Conservation (phyloP, 2,797 vertebrate genomes). For the Sebastes nivosus region DNA sequence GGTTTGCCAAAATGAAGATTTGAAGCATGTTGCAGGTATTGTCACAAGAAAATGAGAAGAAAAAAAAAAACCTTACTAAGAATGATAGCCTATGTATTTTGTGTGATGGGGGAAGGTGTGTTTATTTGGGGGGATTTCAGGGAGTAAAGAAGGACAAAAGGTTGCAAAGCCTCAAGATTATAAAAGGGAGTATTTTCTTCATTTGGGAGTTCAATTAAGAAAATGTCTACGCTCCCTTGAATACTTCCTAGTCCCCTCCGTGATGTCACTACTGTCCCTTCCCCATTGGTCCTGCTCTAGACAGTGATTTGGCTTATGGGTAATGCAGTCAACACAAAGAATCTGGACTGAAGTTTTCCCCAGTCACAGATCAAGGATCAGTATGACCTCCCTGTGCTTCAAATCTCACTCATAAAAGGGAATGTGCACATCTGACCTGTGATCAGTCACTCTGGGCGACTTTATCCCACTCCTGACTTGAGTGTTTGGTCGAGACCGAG, state of each 20-base stretch:
- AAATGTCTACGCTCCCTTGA: conserved; percentile 45
- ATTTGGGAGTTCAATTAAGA: conserved; percentile 36
- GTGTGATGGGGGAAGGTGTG: conserved; percentile 67
- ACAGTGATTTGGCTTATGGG: conserved; percentile 55
- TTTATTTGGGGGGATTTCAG: conserved; percentile 50
- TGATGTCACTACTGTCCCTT: conserved; percentile 70
- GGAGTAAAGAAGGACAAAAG: conserved; percentile 49
- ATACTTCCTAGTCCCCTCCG: conserved; percentile 49
- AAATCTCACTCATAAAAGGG: conserved; percentile 57
- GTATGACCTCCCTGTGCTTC: conserved; percentile 58
- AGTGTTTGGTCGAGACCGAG: conserved; percentile 68
- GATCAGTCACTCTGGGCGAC: conserved; percentile 61
- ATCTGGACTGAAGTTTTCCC: conserved; percentile 52
- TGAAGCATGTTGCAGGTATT: conserved; percentile 82
- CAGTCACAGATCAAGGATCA: conserved; percentile 68
- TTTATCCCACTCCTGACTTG: conserved; percentile 54
- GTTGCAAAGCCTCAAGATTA: conserved; percentile 66
- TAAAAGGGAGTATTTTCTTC: conserved; percentile 37
- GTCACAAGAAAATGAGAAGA: conserved; percentile 75
- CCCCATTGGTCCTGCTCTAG: conserved; percentile 59
- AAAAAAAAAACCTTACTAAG: conserved; percentile 59
- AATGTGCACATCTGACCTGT: conserved; percentile 60
- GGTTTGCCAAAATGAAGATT: conserved; percentile 87
- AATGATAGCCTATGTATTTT: conserved; percentile 74
- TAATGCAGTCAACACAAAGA: conserved; percentile 57